Base-by-base conservation (phyloP, 2,797 vertebrate genomes). In the Paedocypris micromegethes region DNA sequence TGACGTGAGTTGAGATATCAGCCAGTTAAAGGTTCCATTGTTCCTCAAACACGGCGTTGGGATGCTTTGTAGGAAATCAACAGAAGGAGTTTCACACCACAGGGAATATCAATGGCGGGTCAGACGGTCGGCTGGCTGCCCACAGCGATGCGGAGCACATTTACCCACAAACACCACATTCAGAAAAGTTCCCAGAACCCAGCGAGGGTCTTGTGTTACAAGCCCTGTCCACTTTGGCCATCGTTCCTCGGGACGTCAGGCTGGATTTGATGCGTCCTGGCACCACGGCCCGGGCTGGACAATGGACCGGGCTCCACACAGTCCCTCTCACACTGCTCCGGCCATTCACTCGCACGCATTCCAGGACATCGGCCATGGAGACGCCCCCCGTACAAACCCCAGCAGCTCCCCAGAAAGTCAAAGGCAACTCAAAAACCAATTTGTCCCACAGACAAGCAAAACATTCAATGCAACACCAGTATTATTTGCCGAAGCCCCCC, bases 321-420 rank as follows among this genome's bases (percentile, higher is more conserved):
- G 49, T 57, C 72, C 72, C 58, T 43, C 66, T 66, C 65, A 66
- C 62, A 72, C 69, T 49, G 62, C 74, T 75, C 5, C 9, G n/a
- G 41, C 58, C n/a, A 46, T 74, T 79, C 73, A 65, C 57, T n/a
- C 47, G 58, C 64, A 42, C 44, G 52, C 80, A 75, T 84, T 84
- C 79, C 82, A 78, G 70, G 65, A 9, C 1, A n/a, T 0, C 78
- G 77, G 70, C 81, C 80, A 80, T 82, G 46, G 81, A 79, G 72
- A 77, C 69, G 0, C 41, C 52, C 63, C 59, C 67, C 55, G 73
- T 69, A 73, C 66, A 72, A 66, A 65, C 64, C 77, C 75, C 75
- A 72, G 65, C 68, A 69, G 72, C 52, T 73, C 6, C 66, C 63
- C 58, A 42, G 74, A 73, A 78, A 72, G 64, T 75, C 72, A 72